These are phyloP conservation scores for Amphiprion percula DNA, from an alignment of 2,113 vertebrate genomes.

Conservation along the genomic window DNA sequence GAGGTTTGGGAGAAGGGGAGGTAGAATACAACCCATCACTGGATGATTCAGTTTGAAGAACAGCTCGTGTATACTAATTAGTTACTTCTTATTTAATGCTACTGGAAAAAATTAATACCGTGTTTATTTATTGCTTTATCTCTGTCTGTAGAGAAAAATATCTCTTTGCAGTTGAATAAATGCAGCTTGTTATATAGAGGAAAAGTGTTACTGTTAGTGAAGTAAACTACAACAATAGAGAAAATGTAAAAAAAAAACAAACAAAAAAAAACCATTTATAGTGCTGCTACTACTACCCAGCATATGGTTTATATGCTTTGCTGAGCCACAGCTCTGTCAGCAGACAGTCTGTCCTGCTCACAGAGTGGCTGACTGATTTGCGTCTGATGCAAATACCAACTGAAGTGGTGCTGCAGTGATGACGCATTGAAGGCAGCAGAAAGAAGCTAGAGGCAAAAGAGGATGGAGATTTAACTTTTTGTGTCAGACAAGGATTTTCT, in stretches of 20 bases:
- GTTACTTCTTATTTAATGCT: no score
- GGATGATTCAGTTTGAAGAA: constrained; percentile 10
- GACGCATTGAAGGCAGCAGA: constrained; percentile 29
- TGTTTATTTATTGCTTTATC: neutral
- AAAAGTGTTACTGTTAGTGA: neutral
- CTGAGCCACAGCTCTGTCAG: neutral
- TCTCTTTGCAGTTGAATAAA: neutral
- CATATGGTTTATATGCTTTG: neutral
- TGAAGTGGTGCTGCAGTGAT: constrained; percentile 52
- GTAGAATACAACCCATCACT: neutral
- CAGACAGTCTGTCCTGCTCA: neutral
- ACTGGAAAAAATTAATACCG: neutral
- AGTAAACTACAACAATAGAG: neutral
- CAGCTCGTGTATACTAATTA: neutral
- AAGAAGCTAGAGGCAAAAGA: constrained; percentile 35
- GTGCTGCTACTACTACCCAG: neutral
- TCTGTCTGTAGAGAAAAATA: neutral
- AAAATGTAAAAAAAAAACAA: neutral
- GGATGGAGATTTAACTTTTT: constrained; percentile 68
- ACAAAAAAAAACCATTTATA: neutral
- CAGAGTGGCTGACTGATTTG: constrained; percentile 73
- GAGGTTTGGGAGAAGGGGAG: constrained; percentile 23
- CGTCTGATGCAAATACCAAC: constrained; percentile 85
- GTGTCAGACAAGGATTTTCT: constrained; percentile 38
- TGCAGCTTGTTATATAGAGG: neutral